A percentile compares a stretch with the other conserved stretches of the same genome.
These are phyloP conservation scores for Sula dactylatra DNA, from an alignment of 2,113 vertebrate genomes.

Conservation along the genomic window DNA sequence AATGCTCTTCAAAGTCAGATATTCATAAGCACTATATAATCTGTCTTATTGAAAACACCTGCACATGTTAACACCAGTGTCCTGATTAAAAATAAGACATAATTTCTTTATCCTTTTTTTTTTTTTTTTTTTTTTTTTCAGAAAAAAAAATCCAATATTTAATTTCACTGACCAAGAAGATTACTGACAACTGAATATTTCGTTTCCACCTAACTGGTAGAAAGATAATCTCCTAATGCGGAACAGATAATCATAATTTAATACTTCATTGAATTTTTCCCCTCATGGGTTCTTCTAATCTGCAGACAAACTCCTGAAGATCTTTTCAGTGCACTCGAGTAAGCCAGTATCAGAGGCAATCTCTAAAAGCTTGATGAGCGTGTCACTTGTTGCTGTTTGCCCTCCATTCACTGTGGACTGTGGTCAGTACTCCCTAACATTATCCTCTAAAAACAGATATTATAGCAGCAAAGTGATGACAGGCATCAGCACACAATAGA, in stretches of 20 bases:
- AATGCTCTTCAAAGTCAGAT: not conserved
- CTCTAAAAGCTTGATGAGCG: not conserved
- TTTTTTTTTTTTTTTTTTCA: no score
- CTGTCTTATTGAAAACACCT: not conserved
- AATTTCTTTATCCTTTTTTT: not conserved
- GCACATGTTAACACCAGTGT: not conserved
- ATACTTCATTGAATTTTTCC: not conserved
- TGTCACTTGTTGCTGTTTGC: not conserved
- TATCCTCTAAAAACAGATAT: not conserved
- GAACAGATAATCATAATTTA: not conserved
- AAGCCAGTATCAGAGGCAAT: not conserved
- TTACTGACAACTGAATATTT: not conserved
- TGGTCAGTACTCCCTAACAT: not conserved
- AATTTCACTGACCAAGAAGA: not conserved
- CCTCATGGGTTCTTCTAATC: not conserved
- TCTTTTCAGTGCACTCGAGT: not conserved
- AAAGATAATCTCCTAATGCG: not conserved
- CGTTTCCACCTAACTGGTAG: not conserved
- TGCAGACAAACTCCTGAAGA: not conserved
- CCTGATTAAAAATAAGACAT: not conserved
- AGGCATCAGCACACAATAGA: not conserved
- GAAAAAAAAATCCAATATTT: not conserved
- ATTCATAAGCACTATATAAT: not conserved
- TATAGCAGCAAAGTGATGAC: not conserved
- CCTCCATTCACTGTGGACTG: not conserved